Percentiles rank a stretch among this genome's conserved stretches.
Conservation (phyloP, 1,140 invertebrate species). For the Drosophila tani region DNA sequence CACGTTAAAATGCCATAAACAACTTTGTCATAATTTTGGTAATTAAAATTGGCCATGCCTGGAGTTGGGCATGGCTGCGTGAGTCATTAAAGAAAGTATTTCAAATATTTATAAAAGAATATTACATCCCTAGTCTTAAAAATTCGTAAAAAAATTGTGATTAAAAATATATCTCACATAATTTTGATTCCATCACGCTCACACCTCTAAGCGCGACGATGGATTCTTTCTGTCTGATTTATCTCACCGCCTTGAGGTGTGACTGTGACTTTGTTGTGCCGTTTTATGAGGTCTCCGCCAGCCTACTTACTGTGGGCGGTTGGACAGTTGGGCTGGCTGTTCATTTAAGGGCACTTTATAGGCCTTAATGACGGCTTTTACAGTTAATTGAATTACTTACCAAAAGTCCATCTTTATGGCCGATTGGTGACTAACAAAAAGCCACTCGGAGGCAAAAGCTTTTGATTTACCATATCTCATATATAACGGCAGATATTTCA, state of each 20-base stretch:
- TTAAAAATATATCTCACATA: too few relatives aligned
- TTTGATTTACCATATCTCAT: constrained; percentile 24
- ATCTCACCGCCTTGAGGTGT: constrained; percentile 64
- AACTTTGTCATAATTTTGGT: constrained; percentile 84
- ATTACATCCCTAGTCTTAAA: background rate
- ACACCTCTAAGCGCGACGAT: constrained; percentile 17
- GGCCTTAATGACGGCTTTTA: constrained; percentile 76
- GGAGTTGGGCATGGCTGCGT: constrained; percentile 4
- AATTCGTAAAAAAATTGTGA: too few relatives aligned
- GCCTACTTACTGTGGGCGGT: constrained; percentile 53
- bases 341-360: constrained; percentile 48
- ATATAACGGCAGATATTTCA: constrained; percentile 17
- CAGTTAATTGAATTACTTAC: constrained; percentile 77
- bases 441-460: constrained; percentile 1
- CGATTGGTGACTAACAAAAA: constrained; percentile 58
- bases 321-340: background rate
- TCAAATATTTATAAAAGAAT: background rate
- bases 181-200: background rate
- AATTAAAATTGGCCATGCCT: constrained; percentile 80
- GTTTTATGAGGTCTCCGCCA: constrained; percentile 57
- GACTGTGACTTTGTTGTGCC: constrained; percentile 74
- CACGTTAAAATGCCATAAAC: constrained; percentile 79
- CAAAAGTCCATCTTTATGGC: constrained; percentile 36
- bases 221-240: constrained; percentile 55
- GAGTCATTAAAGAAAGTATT: background rate